These are phyloP conservation scores for Chelonia mydas DNA, from an alignment of 2,797 vertebrate genomes.

Conservation along the genomic window DNA sequence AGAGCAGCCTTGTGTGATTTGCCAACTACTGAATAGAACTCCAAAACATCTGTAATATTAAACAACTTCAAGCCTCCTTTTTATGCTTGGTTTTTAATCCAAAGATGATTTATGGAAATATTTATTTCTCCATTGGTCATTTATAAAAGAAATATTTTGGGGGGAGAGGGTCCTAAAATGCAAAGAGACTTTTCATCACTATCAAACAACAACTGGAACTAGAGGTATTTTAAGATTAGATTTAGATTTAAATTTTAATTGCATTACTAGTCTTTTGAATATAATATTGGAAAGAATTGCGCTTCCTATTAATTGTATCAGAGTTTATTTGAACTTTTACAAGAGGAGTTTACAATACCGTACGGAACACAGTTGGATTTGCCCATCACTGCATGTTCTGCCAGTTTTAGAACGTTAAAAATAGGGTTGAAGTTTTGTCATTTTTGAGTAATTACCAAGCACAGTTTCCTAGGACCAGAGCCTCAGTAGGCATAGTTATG, in stretches of 20 bases:
- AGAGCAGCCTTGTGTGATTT: constrained; percentile 63
- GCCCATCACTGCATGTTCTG: not conserved
- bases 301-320: not conserved
- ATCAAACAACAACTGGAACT: constrained; percentile 63
- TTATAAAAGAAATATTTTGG: constrained; percentile 51
- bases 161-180: constrained; percentile 27
- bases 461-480: constrained; percentile 42
- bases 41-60: constrained; percentile 74
- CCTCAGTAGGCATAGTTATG: constrained; percentile 8
- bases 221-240: constrained; percentile 47
- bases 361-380: not conserved
- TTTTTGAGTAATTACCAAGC: constrained; percentile 42
- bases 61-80: constrained; percentile 73
- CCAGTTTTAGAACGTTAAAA: not conserved
- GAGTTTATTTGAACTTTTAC: not conserved
- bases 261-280: not conserved
- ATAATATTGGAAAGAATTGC: not conserved
- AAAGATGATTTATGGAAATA: constrained; percentile 71
- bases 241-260: constrained; percentile 63
- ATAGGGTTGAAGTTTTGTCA: not conserved
- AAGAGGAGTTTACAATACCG: not conserved
- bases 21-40: constrained; percentile 69
- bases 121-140: constrained; percentile 60
- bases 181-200: not conserved
- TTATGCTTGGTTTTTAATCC: constrained; percentile 67